A percentile compares a stretch with the other conserved stretches of the same genome.
These are phyloP conservation scores for Marisa cornuarietis DNA, from an alignment of 1,140 invertebrate species.

Conservation along the genomic window DNA sequence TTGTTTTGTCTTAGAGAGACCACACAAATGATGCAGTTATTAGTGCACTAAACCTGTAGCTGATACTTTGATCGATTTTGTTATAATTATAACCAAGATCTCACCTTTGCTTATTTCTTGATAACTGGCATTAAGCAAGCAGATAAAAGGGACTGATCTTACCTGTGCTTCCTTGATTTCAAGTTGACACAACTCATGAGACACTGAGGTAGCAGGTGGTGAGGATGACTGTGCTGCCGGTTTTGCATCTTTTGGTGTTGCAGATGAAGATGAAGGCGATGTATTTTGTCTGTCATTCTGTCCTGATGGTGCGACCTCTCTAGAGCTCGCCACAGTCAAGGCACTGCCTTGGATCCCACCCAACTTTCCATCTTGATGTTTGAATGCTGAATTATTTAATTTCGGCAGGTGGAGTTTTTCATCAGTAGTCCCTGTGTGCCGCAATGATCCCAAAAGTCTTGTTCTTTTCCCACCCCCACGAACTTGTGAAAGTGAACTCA, in stretches of 20 bases:
- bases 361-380: slow-evolving; percentile 17
- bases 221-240: not conserved
- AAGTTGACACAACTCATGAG: slow-evolving; percentile 26
- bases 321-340: slow-evolving; percentile 35
- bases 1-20: too few relatives aligned
- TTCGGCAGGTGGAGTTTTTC: slow-evolving; percentile 24
- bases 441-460: slow-evolving; percentile 29
- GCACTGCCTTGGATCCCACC: slow-evolving; percentile 50
- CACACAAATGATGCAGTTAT: too few relatives aligned
- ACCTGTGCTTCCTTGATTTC: slow-evolving; percentile 34
- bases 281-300: not conserved
- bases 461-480: slow-evolving; percentile 20
- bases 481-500: slow-evolving; percentile 16
- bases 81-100: not conserved
- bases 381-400: not conserved
- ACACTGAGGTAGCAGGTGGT: slow-evolving; percentile 1
- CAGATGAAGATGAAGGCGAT: not conserved
- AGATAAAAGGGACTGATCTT: slow-evolving; percentile 8
- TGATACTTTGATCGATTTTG: not conserved
- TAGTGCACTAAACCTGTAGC: not conserved
- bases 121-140: not conserved
- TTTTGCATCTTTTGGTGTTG: slow-evolving; percentile 1
- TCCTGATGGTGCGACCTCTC: slow-evolving; percentile 2
- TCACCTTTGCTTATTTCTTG: not conserved
- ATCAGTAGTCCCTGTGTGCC: slow-evolving; percentile 10